Base-by-base conservation (phyloP, 2,797 vertebrate genomes). In the Miichthys miiuy region DNA sequence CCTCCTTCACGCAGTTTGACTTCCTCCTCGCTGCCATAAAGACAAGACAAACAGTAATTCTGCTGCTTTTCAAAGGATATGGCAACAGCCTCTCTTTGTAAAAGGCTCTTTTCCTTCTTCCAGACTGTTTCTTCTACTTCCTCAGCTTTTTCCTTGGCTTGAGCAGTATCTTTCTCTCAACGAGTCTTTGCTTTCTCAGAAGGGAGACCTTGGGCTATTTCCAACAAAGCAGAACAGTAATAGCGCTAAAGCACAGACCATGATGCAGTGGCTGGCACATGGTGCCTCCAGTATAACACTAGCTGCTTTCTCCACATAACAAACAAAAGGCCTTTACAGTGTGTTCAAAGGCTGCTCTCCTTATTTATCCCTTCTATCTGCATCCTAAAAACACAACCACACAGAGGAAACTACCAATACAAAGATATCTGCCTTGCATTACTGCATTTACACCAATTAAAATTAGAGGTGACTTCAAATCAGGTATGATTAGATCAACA, bases 1-100 rank as follows among this genome's bases (percentile, higher is more conserved):
- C 98, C 90, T 99, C 98, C 94, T 99, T 99, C 82, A 99, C 98
- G 78, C 98, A 99, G 92, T 99, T 99, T 16, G 98, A 99, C 95
- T 99, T 99, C 95, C 97, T 97, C 90, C 97, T 96, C 41, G 97
- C 98, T 99, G 94, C 81, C 95, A 88, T 85, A 13, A 51, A 79
- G 56, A 87, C 54, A 74, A 72, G 23, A 79, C 5, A 66, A 76
- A 75, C 27, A 48, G 71, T 75, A 48, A 88, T 21, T 67, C 67
- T 17, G 66, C 62, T 65, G 25, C 64, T 38, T 77, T 71, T 81
- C 48, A 73, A 46, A 38, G 23, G 21, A 68, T 23, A 30, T 25
- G 52, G 42, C 41, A 42, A 70, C 2, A 56, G 57, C 65, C 65
- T 72, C 64, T 72, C 72, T 80, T 54, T 82, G 6, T 54, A 21